Evolutionary conservation across 2,797 vertebrate species (phyloP).

Genomic region (Malurus splendens): DNA sequence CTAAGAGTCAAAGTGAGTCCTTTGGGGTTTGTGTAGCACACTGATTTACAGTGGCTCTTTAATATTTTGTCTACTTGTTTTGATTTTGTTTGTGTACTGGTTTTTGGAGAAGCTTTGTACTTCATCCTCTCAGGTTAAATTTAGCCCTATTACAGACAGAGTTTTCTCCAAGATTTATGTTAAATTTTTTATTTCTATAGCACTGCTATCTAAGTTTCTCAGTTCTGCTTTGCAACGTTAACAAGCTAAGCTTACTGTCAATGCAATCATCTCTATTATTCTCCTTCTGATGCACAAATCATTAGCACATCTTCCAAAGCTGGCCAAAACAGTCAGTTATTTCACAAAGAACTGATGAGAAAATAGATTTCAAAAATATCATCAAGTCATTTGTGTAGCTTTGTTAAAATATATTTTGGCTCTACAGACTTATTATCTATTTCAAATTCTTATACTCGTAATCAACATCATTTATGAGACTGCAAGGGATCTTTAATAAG

Average conservation of each 20-base stretch:
- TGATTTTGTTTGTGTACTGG: neutral
- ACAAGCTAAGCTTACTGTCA: neutral
- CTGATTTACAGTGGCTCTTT: neutral
- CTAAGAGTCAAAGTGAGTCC: neutral
- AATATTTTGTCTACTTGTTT: neutral
- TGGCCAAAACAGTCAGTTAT: neutral
- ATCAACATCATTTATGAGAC: neutral
- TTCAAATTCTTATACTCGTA: neutral
- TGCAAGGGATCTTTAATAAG: neutral
- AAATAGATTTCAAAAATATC: neutral
- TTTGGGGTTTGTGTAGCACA: neutral
- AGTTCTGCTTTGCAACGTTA: neutral
- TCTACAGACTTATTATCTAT: neutral
- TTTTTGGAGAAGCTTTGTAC: neutral
- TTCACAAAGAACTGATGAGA: neutral
- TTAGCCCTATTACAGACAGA: neutral
- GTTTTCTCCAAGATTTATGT: neutral
- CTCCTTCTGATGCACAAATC: neutral
- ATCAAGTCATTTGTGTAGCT: neutral
- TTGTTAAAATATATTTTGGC: neutral
- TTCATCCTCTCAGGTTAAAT: neutral
- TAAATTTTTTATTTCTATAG: neutral
- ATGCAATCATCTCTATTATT: neutral
- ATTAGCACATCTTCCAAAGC: neutral
- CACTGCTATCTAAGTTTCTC: neutral